Evolutionary conservation across 2,113 vertebrate species (phyloP).

Genomic region (Thunnus thynnus): DNA sequence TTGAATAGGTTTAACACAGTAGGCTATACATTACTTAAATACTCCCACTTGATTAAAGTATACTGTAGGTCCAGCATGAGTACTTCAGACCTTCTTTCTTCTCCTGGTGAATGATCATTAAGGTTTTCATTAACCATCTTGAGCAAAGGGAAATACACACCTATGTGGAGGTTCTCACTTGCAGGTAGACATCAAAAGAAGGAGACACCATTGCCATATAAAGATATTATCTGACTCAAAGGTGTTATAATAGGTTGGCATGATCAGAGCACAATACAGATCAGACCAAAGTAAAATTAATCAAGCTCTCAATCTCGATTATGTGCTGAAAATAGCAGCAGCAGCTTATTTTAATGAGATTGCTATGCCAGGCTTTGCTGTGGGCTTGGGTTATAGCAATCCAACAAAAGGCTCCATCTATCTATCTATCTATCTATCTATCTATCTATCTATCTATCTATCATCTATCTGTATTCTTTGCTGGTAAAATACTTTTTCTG

Average conservation of each 20-base stretch:
- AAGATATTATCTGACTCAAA: slow-evolving; percentile 4
- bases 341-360: slow-evolving; percentile 92
- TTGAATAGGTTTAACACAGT: slow-evolving; percentile 9
- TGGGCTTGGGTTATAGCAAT: slow-evolving; percentile 80
- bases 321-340: slow-evolving; percentile 90
- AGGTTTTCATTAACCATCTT: slow-evolving; percentile 14
- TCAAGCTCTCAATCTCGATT: slow-evolving; percentile 89
- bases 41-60: slow-evolving; percentile 35
- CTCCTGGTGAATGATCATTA: slow-evolving; percentile 17
- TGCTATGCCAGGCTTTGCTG: slow-evolving; percentile 72
- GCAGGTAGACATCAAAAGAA: neutral
- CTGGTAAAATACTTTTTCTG: neutral
- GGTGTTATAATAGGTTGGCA: slow-evolving; percentile 26
- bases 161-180: slow-evolving; percentile 8
- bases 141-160: neutral
- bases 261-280: slow-evolving; percentile 49
- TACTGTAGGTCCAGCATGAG: slow-evolving; percentile 1
- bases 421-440: neutral
- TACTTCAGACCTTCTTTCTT: slow-evolving; percentile 28
- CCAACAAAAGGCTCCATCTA: slow-evolving; percentile 41
- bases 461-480: neutral
- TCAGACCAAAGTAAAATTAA: slow-evolving; percentile 88
- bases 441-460: slow-evolving; percentile 2
- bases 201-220: neutral
- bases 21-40: neutral